Evolutionary conservation across 2,113 vertebrate genomes (phyloP).

Genomic region (Amphilophus citrinellus): DNA sequence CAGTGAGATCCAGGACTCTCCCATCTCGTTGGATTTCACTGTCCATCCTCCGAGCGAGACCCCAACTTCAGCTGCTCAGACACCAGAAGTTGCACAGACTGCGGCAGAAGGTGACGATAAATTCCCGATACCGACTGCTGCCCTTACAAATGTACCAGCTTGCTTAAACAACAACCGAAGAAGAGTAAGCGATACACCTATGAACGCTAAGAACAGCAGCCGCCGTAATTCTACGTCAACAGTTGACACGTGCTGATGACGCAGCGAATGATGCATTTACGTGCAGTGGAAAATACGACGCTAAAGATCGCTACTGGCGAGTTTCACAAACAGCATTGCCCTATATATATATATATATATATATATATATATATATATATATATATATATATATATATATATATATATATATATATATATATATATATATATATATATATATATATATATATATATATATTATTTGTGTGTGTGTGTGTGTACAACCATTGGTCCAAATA

Average conservation of each 20-base stretch:
- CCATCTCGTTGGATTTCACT: constrained; percentile 97
- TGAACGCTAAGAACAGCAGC: neutral
- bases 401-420: too few species aligned
- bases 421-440: neutral
- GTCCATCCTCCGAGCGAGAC: constrained; percentile 84
- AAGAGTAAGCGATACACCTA: neutral
- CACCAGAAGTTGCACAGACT: neutral
- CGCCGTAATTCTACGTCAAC: neutral
- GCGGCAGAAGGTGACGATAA: neutral
- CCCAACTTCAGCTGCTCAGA: too few species aligned
- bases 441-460: neutral
- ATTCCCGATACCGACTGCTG: neutral
- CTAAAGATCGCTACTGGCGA: fast-evolving
- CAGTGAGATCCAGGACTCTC: constrained; percentile 94
- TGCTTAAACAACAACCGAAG: fast-evolving
- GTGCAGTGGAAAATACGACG: neutral
- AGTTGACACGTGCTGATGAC: constrained; percentile 32
- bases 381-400: too few species aligned
- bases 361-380: too few species aligned
- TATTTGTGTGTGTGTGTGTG: too few species aligned
- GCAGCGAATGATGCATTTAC: neutral
- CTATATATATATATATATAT: too few species aligned
- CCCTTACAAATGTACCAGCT: neutral
- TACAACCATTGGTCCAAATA: too few species aligned
- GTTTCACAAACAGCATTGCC: too few species aligned